Evolutionary conservation across 2,888 invertebrate species (phyloP).

Genomic region (Tetropium fuscum): DNA sequence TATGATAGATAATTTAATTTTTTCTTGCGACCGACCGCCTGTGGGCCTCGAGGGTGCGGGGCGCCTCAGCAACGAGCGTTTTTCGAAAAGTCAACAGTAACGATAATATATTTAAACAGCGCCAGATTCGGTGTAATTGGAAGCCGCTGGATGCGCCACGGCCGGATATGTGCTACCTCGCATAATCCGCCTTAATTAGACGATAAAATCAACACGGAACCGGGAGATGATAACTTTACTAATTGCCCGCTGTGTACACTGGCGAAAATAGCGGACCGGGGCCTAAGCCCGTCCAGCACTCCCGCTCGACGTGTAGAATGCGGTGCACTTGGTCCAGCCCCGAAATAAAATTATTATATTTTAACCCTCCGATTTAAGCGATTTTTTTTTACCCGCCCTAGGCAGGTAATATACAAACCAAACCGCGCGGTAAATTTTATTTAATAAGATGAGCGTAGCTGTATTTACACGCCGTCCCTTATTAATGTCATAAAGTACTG

Average conservation of each 20-base stretch:
- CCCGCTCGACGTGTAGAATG: too few species aligned
- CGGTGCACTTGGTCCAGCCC: too few species aligned
- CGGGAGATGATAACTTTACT: slow-evolving; percentile 41
- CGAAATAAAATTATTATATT: too few species aligned
- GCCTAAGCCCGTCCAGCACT: background rate
- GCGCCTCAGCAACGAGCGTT: slow-evolving; percentile 9
- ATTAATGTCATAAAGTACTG: slow-evolving; percentile 51
- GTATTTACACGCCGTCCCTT: slow-evolving; percentile 40
- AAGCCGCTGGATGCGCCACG: slow-evolving; percentile 22
- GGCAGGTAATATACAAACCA: too few species aligned
- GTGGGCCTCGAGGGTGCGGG: background rate
- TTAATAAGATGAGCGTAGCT: slow-evolving; percentile 38
- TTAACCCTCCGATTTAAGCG: too few species aligned
- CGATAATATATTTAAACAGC: slow-evolving; percentile 50
- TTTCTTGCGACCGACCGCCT: background rate
- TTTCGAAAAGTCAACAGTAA: slow-evolving; percentile 48
- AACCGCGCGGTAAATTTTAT: slow-evolving; percentile 36
- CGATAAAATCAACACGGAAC: slow-evolving; percentile 60
- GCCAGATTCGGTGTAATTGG: slow-evolving; percentile 32
- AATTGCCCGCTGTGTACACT: slow-evolving; percentile 35
- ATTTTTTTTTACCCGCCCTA: too few species aligned
- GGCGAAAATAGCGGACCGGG: background rate
- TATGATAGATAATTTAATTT: too few species aligned
- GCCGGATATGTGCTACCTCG: slow-evolving; percentile 30
- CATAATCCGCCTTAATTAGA: slow-evolving; percentile 61